phyloP scores from a whole-genome alignment of 1,140 invertebrate species.

The Orius laevigatus region DNA sequence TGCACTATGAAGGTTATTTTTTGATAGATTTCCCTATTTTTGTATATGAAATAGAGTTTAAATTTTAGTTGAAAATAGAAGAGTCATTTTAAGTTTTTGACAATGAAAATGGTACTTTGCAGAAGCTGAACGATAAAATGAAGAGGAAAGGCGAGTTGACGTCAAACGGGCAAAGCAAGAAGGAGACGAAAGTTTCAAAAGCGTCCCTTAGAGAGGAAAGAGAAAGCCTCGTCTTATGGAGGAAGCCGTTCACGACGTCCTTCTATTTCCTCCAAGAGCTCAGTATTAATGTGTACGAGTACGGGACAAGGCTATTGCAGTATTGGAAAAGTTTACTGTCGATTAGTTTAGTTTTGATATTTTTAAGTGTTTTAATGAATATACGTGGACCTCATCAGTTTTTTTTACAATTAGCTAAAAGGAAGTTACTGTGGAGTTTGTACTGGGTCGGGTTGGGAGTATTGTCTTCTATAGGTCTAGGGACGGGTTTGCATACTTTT shows the following conservation, averaged over 20 bases:
- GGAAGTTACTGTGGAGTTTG: constrained; percentile 51
- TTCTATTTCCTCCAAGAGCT: constrained; percentile 68
- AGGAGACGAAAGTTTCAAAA: not conserved
- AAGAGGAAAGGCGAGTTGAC: constrained; percentile 11
- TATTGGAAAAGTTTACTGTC: constrained; percentile 25
- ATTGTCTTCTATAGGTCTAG: constrained; percentile 90
- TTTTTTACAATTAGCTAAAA: constrained; percentile 31
- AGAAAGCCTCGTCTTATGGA: constrained; percentile 67
- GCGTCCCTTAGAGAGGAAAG: constrained; percentile 31
- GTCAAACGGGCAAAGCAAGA: constrained; percentile 10
- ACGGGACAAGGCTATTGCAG: constrained; percentile 22
- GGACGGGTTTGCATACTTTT: constrained; percentile 97
- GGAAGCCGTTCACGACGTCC: constrained; percentile 62
- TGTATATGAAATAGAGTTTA: too few relatives aligned
- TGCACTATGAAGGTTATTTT: too few relatives aligned
- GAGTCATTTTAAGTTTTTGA: too few relatives aligned
- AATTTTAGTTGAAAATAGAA: too few relatives aligned
- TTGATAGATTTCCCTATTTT: too few relatives aligned
- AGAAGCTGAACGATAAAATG: constrained; percentile 13
- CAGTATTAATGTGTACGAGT: constrained; percentile 8
- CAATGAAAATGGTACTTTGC: constrained; percentile 2
- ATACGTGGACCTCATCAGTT: constrained; percentile 40
- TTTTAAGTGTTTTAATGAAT: constrained; percentile 29
- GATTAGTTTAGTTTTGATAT: constrained; percentile 27
- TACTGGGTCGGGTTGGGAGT: constrained; percentile 95